phyloP scores from a whole-genome alignment of 1,140 invertebrate species.

The Lordiphosa clarofinis region DNA sequence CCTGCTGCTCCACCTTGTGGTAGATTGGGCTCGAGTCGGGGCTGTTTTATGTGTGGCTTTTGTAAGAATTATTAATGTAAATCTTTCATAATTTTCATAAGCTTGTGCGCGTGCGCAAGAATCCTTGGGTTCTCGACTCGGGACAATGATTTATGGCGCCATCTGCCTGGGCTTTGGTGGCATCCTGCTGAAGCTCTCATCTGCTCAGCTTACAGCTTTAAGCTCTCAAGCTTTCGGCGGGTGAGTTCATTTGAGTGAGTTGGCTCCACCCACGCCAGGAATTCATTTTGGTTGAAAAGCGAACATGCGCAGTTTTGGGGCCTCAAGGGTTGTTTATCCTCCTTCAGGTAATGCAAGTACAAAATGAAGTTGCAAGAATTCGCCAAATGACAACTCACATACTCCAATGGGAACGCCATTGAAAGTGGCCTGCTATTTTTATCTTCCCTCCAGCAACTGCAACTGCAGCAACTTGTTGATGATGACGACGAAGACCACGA shows the following conservation, averaged over 20 bases:
- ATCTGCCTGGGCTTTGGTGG: slow-evolving; percentile 48
- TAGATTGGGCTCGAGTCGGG: slow-evolving; percentile 17
- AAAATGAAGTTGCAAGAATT: slow-evolving; percentile 71
- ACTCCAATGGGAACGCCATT: slow-evolving; percentile 44
- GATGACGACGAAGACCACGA: not conserved
- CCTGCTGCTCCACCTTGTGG: slow-evolving; percentile 1
- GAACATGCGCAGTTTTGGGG: slow-evolving; percentile 44
- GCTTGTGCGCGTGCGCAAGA: slow-evolving; percentile 57
- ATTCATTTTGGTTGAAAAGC: slow-evolving; percentile 58
- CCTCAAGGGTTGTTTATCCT: no score
- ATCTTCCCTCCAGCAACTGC: slow-evolving; percentile 50
- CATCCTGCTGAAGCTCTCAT: slow-evolving; percentile 39
- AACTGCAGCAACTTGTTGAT: slow-evolving; percentile 69
- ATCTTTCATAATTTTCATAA: slow-evolving; percentile 77
- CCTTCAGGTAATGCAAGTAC: slow-evolving; percentile 10
- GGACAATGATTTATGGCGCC: slow-evolving; percentile 41
- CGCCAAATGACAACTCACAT: slow-evolving; percentile 39
- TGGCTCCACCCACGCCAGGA: slow-evolving; percentile 64
- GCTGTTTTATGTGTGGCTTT: slow-evolving; percentile 69
- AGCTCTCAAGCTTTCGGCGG: slow-evolving; percentile 43
- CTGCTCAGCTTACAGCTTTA: slow-evolving; percentile 15
- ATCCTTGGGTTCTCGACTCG: slow-evolving; percentile 13
- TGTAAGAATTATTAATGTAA: slow-evolving; percentile 78
- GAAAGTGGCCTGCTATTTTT: slow-evolving; percentile 20
- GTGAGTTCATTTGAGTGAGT: slow-evolving; percentile 35